Percentiles rank a stretch among this genome's conserved stretches.
These are phyloP conservation scores for Drosophila limbata DNA, from an alignment of 2,888 invertebrate species.

Conservation along the genomic window DNA sequence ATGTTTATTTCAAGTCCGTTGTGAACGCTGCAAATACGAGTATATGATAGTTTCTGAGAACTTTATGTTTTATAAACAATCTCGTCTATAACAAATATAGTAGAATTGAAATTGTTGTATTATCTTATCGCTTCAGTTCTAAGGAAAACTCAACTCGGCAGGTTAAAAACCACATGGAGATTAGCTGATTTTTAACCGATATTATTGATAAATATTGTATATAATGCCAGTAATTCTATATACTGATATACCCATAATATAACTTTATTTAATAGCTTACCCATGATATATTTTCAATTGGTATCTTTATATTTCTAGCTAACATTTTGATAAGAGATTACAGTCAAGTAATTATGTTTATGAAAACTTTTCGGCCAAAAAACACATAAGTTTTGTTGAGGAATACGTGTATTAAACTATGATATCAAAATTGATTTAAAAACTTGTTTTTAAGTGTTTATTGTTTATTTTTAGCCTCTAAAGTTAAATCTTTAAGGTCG, in stretches of 20 bases:
- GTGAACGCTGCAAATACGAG: background rate
- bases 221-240: background rate
- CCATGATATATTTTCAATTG: too few relatives aligned
- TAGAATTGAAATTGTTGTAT: background rate
- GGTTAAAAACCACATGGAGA: background rate
- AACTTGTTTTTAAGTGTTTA: too few relatives aligned
- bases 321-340: too few relatives aligned
- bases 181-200: conserved; percentile 2
- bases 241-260: background rate
- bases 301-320: too few relatives aligned
- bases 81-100: background rate
- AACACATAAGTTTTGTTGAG: too few relatives aligned
- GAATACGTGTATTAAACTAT: too few relatives aligned
- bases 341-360: too few relatives aligned
- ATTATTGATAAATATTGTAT: background rate
- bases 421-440: too few relatives aligned
- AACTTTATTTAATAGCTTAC: too few relatives aligned
- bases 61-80: background rate
- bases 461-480: too few relatives aligned
- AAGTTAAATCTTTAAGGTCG: too few relatives aligned
- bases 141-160: background rate
- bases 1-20: background rate
- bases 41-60: background rate
- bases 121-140: conserved; percentile 5
- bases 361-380: too few relatives aligned